Evolutionary conservation across 1,140 invertebrate genomes (phyloP), one percentile per base, ranked within the genome.

Genomic region (Drosophila sechellia): DNA sequence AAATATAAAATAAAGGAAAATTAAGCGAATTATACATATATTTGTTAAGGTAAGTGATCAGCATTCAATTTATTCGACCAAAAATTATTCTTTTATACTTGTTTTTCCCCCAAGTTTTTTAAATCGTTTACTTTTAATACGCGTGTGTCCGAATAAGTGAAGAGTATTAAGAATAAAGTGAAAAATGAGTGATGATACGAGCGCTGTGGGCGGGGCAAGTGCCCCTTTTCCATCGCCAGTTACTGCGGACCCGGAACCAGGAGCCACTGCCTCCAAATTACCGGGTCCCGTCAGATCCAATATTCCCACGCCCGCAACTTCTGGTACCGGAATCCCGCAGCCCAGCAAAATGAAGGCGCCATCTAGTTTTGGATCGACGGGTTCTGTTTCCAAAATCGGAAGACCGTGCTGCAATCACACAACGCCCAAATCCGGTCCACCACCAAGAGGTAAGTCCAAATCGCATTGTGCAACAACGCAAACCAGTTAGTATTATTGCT

Each of bases 371-470:
- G 86, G 83, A 3, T 70, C 66, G 1, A 70, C 66, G 27, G 52
- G 64, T 12, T 81, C 86, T 5, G 69, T 90, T 34, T 90, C 90
- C 42, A 91, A 91, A 71, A 91, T 90, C 52, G 90, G 90, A 8
- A 71, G 90, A 20, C 73, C 76, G 20, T 91, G 89, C 43, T 91
- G 84, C 45, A 77, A 81, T 11, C 90, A 91, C 40, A 75, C 77
- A 11, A 69, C 86, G 0, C 90, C 90, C 5, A 91, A 91, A 48
- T 43, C 90, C 15, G 90, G 90, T 1, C 90, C 90, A 22, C 90
- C 90, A 37, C 90, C 90, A 3, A 72, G 90, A 81, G 90, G 90
- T 91, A 53, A 81, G 89, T 81, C 64, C 0, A 8, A 42, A 3
- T 3, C 5, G 5, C 8, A 5, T n/a, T 11, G 0, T 8, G 12